Percentiles rank a stretch among this genome's conserved stretches.
These are phyloP conservation scores for Mythimna pallens DNA, from an alignment of 2,888 invertebrate genomes.

Conservation along the genomic window DNA sequence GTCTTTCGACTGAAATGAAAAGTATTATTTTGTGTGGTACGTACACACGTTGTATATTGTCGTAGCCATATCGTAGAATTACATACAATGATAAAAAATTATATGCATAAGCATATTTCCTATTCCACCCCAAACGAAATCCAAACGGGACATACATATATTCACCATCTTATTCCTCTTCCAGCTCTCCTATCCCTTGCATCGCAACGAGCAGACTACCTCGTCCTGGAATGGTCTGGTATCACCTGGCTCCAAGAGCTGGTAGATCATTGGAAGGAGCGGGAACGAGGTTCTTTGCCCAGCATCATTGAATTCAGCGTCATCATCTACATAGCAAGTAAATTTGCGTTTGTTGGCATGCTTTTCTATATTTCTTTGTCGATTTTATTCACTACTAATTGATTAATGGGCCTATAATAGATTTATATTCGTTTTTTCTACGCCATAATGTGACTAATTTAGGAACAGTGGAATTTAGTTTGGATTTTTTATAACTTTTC, in stretches of 20 bases:
- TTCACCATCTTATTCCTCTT: slow-evolving; percentile 55
- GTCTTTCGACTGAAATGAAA: too few species aligned
- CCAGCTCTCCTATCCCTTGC: slow-evolving; percentile 97
- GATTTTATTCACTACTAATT: too few species aligned
- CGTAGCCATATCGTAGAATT: too few species aligned
- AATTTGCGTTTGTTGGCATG: slow-evolving; percentile 86
- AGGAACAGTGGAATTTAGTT: not conserved
- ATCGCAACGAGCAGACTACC: slow-evolving; percentile 97
- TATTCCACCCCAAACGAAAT: not conserved
- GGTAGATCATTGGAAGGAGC: slow-evolving; percentile 94
- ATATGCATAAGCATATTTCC: too few species aligned
- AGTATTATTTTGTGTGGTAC: too few species aligned
- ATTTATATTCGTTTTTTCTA: too few species aligned
- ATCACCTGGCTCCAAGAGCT: slow-evolving; percentile 94
- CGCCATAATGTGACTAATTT: too few species aligned
- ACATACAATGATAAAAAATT: too few species aligned
- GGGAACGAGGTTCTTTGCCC: slow-evolving; percentile 94
- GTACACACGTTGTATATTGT: too few species aligned
- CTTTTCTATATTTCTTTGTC: slow-evolving; percentile 39
- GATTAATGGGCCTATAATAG: too few species aligned
- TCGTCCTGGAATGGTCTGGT: slow-evolving; percentile 95
- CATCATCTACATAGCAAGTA: slow-evolving; percentile 96
- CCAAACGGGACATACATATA: not conserved
- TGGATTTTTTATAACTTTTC: not conserved
- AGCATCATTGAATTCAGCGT: slow-evolving; percentile 96